These are phyloP conservation scores for Scyliorhinus canicula DNA, from an alignment of 2,797 vertebrate species.

Conservation along the genomic window DNA sequence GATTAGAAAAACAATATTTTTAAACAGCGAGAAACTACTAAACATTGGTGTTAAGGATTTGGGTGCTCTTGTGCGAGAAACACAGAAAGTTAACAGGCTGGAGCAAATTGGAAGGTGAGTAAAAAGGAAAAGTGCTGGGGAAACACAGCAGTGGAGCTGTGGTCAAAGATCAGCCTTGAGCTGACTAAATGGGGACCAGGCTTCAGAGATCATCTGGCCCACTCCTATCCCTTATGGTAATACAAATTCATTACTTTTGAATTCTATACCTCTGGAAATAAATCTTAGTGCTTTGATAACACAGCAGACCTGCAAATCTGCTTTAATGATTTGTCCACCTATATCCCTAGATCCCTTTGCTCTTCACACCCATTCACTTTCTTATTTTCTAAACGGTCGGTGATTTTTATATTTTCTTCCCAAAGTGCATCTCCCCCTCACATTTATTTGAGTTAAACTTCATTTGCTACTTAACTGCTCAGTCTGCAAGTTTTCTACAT, in stretches of 20 bases:
- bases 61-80: too few relatives aligned
- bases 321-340: background rate
- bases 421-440: background rate
- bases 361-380: background rate
- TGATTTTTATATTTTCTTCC: background rate
- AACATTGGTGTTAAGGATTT: too few relatives aligned
- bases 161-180: background rate
- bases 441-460: background rate
- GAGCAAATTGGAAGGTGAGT: too few relatives aligned
- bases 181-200: background rate
- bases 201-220: background rate
- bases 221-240: background rate
- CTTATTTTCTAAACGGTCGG: background rate
- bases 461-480: background rate
- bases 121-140: too few relatives aligned
- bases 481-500: background rate
- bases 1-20: too few relatives aligned
- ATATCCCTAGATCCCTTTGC: background rate
- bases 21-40: too few relatives aligned
- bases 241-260: background rate
- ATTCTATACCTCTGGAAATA: background rate
- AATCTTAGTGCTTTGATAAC: background rate
- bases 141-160: background rate
- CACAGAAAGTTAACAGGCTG: too few relatives aligned
- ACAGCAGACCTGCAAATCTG: too few relatives aligned